Evolutionary conservation across 1,140 invertebrate genomes (phyloP), one percentile per base, ranked within the genome.

Genomic region (Cotesia vestalis): DNA sequence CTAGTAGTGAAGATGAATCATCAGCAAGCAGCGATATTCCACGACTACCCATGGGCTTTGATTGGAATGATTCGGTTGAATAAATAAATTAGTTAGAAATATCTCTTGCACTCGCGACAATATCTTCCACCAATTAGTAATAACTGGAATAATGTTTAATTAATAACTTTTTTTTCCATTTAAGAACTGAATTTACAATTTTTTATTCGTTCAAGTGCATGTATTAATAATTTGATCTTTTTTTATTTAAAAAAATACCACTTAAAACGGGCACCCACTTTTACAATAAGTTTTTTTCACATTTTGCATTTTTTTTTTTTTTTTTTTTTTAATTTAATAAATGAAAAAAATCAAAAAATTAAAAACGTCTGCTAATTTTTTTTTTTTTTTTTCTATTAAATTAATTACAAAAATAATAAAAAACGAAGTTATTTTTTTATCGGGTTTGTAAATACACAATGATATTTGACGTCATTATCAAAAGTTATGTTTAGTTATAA

Each of bases 1-100:
- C 84, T 0, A 86, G 84, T 64, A 86, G 85, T 74, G 86, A 87
- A 52, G 86, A 87, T 64, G 85, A 86, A 36, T 86, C 84, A 9
- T 86, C 84, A 4, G 82, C 83, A n/a, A 83, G 85, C 60, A 83
- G 81, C 75, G 85, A 86, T 73, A 85, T 87, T 62, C 80, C 83
- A 20, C 77, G 81, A 20, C 72, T 85, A 52, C 60, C 76, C 4
- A 85, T 78, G 69, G 78, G 79, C 40, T 79, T 80, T 66, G 69
- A 77, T 57, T 82, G 81, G 80, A 77, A 76, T 46, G 78, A 82
- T 66, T 70, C 78, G 52, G 77, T 76, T 40, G 77, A 81, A 68
- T 52, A 20, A 40, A 60, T 27, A n/a, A 36, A 27, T 27, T 27
- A 27, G 27, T 27, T 27, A 27, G 27, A 27, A 27, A 27, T 27